Base-by-base conservation (phyloP, 2,797 vertebrate species). In the Hydrolagus colliei region DNA sequence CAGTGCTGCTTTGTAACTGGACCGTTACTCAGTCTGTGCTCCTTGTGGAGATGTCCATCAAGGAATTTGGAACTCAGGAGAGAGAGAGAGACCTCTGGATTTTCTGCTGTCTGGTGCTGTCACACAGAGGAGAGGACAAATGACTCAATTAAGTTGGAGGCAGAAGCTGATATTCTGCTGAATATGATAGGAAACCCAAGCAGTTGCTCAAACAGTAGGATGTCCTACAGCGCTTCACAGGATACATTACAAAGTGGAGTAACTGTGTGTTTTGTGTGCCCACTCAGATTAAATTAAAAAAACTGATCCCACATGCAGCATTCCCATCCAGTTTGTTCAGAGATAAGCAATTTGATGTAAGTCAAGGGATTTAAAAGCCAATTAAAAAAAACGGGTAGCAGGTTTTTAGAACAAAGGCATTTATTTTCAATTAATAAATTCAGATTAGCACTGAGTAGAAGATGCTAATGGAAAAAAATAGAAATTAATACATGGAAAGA, bases 341-440 rank as follows among this genome's bases (percentile, higher is more conserved):
- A 52, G 41, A 3, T 52, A 52, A 52, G 41, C 41, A 6, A 52
- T 52, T 80, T 63, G 62, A 35, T 32, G 14, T 32, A 10, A 22
- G 13, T 80, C 78, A 1, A 9, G 62, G 78, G n/a, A 67, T 61
- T 9, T 65, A 14, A 2, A 14, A 7, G 78, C 78, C 67, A 80
- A 80, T 80, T 80, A 52, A 52, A 6, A 52, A 52, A 52, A 52
- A 22, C 65, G 62, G 35, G 20, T 67, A 80, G 78, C 61, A 63
- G 13, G 12, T 61, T 77, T 20, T 77, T 9, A n/a, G 41, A 16
- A 32, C 61, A 65, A 65, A 32, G 62, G 13, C 22, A 80, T 18
- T 16, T 27, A 61, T 80, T 80, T 32, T 7, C 62, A 35, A 80
- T 80, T 65, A 79, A 79, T 79, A 80, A 35, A 80, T 62, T 78